Evolutionary conservation across 2,888 invertebrate genomes (phyloP).

Genomic region (Euplexia lucipara): DNA sequence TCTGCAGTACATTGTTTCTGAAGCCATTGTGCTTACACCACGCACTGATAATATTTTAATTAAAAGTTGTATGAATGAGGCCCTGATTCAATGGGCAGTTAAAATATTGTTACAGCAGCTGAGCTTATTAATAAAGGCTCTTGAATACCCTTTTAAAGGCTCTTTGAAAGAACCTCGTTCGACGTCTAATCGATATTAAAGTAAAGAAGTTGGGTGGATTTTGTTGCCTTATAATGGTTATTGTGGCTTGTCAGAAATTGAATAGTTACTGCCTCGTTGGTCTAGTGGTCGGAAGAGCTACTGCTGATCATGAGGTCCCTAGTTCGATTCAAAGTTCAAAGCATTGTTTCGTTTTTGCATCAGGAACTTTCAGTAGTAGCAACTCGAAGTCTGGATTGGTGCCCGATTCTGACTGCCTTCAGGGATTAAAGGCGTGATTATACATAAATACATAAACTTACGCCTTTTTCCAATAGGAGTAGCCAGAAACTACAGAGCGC

Average conservation of each 20-base stretch:
- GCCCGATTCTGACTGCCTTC: too few relatives aligned
- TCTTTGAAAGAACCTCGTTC: constrained; percentile 9
- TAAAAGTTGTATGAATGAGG: constrained; percentile 62
- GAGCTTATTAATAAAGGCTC: constrained; percentile 50
- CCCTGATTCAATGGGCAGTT: constrained; percentile 44
- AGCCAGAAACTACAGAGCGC: too few relatives aligned
- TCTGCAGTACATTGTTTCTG: constrained; percentile 36
- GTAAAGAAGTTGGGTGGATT: constrained; percentile 12
- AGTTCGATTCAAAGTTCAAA: too few relatives aligned
- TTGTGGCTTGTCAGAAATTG: background rate
- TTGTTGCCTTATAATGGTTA: background rate
- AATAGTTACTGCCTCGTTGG: background rate
- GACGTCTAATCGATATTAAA: constrained; percentile 38
- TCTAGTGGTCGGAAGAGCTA: background rate
- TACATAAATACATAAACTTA: too few relatives aligned
- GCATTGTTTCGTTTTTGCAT: too few relatives aligned
- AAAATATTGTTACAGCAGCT: constrained; percentile 50
- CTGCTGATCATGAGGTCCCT: background rate
- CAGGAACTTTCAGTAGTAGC: too few relatives aligned
- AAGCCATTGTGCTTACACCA: constrained; percentile 37
- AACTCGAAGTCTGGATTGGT: too few relatives aligned
- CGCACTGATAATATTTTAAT: constrained; percentile 63
- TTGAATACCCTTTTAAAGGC: constrained; percentile 15
- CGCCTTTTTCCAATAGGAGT: too few relatives aligned
- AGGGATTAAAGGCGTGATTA: too few relatives aligned